Evolutionary conservation across 2,797 vertebrate species (phyloP), one percentile per base, ranked within the genome.

Genomic region (Clarias pachynema): DNA sequence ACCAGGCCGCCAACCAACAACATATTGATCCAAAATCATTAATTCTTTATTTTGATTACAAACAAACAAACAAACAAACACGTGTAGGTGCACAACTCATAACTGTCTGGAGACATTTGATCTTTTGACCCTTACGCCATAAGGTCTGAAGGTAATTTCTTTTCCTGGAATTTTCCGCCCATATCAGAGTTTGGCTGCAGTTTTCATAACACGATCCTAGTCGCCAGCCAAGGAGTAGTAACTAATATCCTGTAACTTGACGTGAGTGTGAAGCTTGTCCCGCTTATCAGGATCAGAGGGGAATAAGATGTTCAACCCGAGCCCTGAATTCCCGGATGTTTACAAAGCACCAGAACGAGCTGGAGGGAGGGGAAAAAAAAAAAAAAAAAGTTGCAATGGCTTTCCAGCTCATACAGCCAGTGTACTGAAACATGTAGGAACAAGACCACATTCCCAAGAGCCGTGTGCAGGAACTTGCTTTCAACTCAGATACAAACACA

Each of bases 281-380:
- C 18, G 22, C 15, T 79, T 18, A 44, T 79, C 78, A 79, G 60
- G 78, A 80, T 49, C 18, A 63, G 24, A 24, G 20, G 9, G 9
- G 10, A 53, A 49, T 49, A 81, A 81, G n/a, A 53, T 53, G 56
- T 65, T 22, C 44, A 9, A 60, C 26, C 56, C 20, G 20, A 79
- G 29, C 49, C 12, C 63, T 68, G 62, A 77, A 86, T 75, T 40
- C 79, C 72, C 63, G 70, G 72, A 82, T 83, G 79, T 44, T 75
- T 59, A 63, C 68, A 49, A 57, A 68, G 15, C 29, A 24, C 44
- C 29, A 77, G 53, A 68, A 78, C 10, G 26, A 82, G 62, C 16
- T 59, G 8, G 22, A n/a, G 29, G 31, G 5, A 2, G 31, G 31
- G 31, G 31, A 4, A 16, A 5, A 1, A 22, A 18, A 60, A 60